Conservation (phyloP, 2,888 invertebrate genomes). For the Lacanobia oleracea region DNA sequence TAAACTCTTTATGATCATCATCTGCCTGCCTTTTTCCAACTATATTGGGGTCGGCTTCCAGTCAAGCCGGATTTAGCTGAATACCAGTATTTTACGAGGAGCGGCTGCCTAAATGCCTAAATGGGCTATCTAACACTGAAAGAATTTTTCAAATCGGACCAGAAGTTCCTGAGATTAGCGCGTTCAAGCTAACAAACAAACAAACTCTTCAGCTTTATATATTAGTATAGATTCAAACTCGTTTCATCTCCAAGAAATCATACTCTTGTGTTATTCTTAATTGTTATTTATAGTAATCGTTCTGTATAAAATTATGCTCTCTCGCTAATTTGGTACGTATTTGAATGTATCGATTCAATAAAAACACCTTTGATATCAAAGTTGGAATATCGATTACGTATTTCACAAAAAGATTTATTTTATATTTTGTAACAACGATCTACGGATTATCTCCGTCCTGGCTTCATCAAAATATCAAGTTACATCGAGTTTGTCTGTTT, state of each 20-base stretch:
- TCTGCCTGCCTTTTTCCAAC: no score
- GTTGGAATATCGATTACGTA: not conserved
- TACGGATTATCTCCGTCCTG: not conserved
- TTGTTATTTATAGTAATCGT: not conserved
- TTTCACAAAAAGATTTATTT: constrained; percentile 7
- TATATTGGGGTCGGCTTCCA: no score
- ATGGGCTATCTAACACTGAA: no score
- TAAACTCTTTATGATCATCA: no score
- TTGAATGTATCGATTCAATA: not conserved
- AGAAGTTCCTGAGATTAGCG: no score
- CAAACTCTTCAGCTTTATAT: no score
- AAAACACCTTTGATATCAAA: not conserved
- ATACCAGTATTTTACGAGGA: no score
- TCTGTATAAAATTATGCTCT: not conserved
- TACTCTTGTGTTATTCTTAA: not conserved
- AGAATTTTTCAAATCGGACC: no score
- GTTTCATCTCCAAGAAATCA: constrained; percentile 3
- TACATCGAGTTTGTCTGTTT: constrained; percentile 14
- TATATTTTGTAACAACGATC: constrained; percentile 2
- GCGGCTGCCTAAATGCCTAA: no score
- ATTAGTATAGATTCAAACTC: no score
- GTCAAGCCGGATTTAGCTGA: no score
- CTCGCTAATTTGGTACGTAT: not conserved
- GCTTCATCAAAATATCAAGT: constrained; percentile 30
- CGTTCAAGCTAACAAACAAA: no score